Base-by-base conservation (phyloP, 2,113 vertebrate species). In the Orthonyx spaldingii region DNA sequence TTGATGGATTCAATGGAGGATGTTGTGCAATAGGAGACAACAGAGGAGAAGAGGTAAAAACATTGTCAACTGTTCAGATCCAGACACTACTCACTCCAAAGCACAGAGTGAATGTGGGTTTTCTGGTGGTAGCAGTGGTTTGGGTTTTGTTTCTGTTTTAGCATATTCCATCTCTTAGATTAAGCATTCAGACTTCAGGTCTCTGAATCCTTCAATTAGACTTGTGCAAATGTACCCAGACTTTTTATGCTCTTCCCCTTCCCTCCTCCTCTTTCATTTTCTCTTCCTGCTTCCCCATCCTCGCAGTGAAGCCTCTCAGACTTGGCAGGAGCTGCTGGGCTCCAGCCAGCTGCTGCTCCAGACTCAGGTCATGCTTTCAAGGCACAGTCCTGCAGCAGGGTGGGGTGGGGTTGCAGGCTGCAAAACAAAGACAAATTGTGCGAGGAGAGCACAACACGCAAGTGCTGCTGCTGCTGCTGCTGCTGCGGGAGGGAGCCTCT, bases 211-310 rank as follows among this genome's bases (percentile, higher is more conserved):
- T 57, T 59, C 63, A 74, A 1, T 77, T 57, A 75, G 35, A 10
- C 30, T 87, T 69, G 22, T 80, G 50, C 74, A 93, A 88, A 70
- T 1, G 8, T 14, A 72, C 32, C 9, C 27, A 35, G 26, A 8
- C 7, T 8, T 84, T 84, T 80, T 18, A 35, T 33, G 55, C 11
- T 47, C 32, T 50, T 84, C 28, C 72, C 22, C 46, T 94, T 80
- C 32, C 76, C 56, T 91, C 24, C 59, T 63, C 16, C 69, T 41
- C 10, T 82, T 79, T 70, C 35, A 63, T 64, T 68, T 42, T 52
- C 66, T 70, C 64, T 96, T 96, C 64, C 84, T 94, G 49, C 87
- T 95, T 92, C 88, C 79, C 68, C 41, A 32, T 74, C 37, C 68
- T 92, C 0, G 0, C 47, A 50, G 24, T 4, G 11, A 85, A 91